phyloP scores from a whole-genome alignment of 2,113 vertebrate genomes.

The Caranx ignobilis region DNA sequence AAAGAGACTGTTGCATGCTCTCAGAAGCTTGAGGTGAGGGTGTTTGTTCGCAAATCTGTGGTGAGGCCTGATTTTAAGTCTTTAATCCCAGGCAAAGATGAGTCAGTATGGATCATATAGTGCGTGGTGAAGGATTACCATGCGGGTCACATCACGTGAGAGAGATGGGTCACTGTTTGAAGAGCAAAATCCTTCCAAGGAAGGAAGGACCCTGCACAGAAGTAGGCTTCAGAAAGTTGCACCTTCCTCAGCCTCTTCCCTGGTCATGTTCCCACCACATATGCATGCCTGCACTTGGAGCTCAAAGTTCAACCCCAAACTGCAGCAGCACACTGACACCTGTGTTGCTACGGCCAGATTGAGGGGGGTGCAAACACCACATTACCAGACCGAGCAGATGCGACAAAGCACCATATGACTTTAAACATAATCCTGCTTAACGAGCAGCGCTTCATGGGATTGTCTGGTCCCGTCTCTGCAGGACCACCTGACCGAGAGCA shows the following conservation, averaged over 20 bases:
- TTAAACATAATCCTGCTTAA: conserved; percentile 68
- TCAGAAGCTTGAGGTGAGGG: background rate
- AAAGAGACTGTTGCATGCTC: background rate
- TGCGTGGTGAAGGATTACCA: conserved; percentile 19
- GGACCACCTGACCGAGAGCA: conserved; percentile 49
- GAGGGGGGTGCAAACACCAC: background rate
- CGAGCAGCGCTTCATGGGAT: conserved; percentile 72
- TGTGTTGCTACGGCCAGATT: background rate
- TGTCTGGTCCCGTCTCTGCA: conserved; percentile 53
- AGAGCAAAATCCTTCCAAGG: background rate
- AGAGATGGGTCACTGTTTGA: background rate
- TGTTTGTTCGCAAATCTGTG: background rate
- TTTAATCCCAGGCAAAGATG: conserved; percentile 21
- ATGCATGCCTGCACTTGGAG: background rate
- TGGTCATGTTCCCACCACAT: background rate
- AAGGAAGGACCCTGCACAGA: background rate
- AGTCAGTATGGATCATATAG: conserved; percentile 31
- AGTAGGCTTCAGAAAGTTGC: too few relatives aligned
- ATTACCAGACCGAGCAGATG: conserved; percentile 8
- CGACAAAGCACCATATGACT: conserved; percentile 61
- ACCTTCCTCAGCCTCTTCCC: background rate
- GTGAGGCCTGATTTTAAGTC: background rate
- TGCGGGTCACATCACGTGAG: conserved; percentile 2
- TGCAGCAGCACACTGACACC: conserved; percentile 18
- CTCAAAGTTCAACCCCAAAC: conserved; percentile 50